phyloP scores from a whole-genome alignment of 2,113 vertebrate genomes.

The Salvelinus alpinus region DNA sequence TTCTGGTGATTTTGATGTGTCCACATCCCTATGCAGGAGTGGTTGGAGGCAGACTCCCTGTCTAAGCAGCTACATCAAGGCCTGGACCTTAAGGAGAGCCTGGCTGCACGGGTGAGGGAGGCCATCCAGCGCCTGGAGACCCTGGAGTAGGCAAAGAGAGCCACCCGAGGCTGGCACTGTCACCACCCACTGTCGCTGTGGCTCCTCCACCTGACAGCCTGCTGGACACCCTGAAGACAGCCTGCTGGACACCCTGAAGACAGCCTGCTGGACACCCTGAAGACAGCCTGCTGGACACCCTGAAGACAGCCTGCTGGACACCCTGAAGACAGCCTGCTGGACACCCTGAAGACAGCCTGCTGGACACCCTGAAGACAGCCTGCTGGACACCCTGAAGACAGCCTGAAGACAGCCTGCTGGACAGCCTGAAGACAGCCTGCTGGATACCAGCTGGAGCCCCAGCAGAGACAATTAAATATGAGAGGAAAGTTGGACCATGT shows the following conservation, averaged over 20 bases:
- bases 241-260: neutral
- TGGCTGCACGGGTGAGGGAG: neutral
- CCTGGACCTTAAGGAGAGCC: neutral
- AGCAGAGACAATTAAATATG: neutral
- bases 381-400: neutral
- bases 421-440: no score
- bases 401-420: neutral
- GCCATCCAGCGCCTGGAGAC: neutral
- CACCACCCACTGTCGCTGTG: neutral
- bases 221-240: neutral
- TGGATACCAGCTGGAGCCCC: neutral
- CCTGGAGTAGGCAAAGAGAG: no score
- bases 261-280: neutral
- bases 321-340: neutral
- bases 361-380: neutral
- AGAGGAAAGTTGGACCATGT: neutral
- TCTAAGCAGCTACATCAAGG: neutral
- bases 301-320: neutral
- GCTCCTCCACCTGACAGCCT: neutral
- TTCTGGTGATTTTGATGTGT: neutral
- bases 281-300: neutral
- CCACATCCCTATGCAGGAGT: neutral
- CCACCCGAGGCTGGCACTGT: no score
- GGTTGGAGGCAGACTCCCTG: neutral
- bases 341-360: no score